phyloP scores from a whole-genome alignment of 2,888 invertebrate genomes.

The Chymomyza procnemis region DNA sequence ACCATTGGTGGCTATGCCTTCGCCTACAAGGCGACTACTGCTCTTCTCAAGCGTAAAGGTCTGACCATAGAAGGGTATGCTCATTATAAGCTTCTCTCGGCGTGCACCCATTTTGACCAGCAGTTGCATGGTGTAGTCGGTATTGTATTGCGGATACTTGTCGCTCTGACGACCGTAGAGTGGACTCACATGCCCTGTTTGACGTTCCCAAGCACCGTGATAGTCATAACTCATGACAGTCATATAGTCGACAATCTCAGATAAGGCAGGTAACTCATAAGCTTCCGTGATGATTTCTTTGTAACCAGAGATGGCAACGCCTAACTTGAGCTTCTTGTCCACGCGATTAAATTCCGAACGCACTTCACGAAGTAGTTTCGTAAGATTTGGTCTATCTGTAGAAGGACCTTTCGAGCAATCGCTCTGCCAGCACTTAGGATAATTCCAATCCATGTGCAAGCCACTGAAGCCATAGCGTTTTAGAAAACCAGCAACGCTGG shows the following conservation, averaged over 20 bases:
- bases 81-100: conserved; percentile 87
- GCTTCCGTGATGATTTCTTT: conserved; percentile 92
- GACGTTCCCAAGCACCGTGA: conserved; percentile 92
- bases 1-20: conserved; percentile 84
- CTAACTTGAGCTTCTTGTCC: conserved; percentile 83
- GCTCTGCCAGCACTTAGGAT: conserved; percentile 95
- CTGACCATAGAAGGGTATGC: conserved; percentile 93
- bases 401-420: conserved; percentile 90
- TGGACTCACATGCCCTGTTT: conserved; percentile 90
- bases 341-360: conserved; percentile 69
- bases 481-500: conserved; percentile 85
- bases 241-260: conserved; percentile 86
- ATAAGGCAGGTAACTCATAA: conserved; percentile 87
- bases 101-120: conserved; percentile 86
- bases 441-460: conserved; percentile 95
- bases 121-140: conserved; percentile 89
- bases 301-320: conserved; percentile 92
- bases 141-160: conserved; percentile 86
- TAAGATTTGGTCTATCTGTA: conserved; percentile 88
- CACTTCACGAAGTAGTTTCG: conserved; percentile 85
- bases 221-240: conserved; percentile 94
- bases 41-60: conserved; percentile 83
- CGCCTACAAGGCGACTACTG: conserved; percentile 76
- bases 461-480: conserved; percentile 89
- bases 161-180: conserved; percentile 84